Conservation (phyloP, 2,113 vertebrate genomes). For the Pteropus alecto region DNA sequence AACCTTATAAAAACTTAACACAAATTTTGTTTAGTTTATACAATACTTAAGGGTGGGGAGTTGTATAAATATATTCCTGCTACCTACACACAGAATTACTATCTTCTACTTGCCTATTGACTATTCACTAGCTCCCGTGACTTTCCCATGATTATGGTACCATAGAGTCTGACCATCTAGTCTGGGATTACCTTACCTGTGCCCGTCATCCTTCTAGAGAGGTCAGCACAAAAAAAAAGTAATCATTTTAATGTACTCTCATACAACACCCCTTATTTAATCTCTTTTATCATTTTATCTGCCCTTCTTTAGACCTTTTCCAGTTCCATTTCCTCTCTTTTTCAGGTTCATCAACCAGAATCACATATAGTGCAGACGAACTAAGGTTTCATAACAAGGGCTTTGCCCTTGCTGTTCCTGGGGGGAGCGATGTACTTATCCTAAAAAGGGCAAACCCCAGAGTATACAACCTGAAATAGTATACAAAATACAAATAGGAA, state of each 20-base stretch:
- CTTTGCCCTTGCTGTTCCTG: slow-evolving; percentile 43
- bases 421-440: neutral
- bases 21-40: neutral
- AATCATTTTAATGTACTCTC: slow-evolving; percentile 53
- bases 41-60: neutral
- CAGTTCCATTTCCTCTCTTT: slow-evolving; percentile 66
- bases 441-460: slow-evolving; percentile 46
- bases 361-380: slow-evolving; percentile 19
- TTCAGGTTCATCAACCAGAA: slow-evolving; percentile 67
- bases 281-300: slow-evolving; percentile 62
- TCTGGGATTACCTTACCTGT: slow-evolving; percentile 33
- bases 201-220: slow-evolving; percentile 35
- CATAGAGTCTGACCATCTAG: neutral
- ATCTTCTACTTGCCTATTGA: neutral
- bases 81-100: neutral
- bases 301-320: slow-evolving; percentile 60
- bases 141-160: neutral
- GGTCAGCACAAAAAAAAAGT: slow-evolving; percentile 31
- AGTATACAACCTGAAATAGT: slow-evolving; percentile 19
- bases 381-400: slow-evolving; percentile 48
- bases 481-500: neutral
- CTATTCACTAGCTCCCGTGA: accelerated
- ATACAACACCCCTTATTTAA: neutral
- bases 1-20: neutral
- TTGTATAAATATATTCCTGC: neutral